Evolutionary conservation across 1,140 invertebrate species (phyloP).

Genomic region (Drosophila pallidifrons): DNA sequence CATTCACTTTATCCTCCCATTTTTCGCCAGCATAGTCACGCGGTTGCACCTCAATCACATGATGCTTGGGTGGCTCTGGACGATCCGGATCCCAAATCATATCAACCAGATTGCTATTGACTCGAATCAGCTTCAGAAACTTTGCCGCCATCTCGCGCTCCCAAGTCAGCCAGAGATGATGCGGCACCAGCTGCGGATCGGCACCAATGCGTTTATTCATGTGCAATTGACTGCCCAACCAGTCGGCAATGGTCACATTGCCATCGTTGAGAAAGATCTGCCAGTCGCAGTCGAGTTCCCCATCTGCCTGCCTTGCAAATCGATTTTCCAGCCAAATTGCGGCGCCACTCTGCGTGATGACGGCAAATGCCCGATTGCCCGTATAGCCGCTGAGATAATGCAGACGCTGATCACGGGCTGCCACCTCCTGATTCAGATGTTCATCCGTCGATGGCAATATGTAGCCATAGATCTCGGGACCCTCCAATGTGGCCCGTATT

Average conservation of each 20-base stretch:
- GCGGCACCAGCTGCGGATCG: conserved; percentile 91
- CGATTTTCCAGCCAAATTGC: conserved; percentile 96
- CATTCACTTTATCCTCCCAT: conserved; percentile 91
- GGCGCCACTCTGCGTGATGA: conserved; percentile 91
- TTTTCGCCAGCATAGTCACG: conserved; percentile 82
- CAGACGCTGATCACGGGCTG: conserved; percentile 91
- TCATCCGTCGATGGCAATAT: conserved; percentile 92
- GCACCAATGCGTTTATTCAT: conserved; percentile 90
- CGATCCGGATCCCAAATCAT: conserved; percentile 91
- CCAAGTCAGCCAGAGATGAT: conserved; percentile 88
- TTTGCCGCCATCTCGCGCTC: conserved; percentile 86
- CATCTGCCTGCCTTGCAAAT: conserved; percentile 92
- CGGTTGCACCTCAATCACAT: conserved; percentile 87
- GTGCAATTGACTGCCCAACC: conserved; percentile 89
- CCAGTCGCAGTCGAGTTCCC: conserved; percentile 92
- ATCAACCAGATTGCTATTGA: conserved; percentile 92
- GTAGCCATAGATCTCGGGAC: conserved; percentile 90
- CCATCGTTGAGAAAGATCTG: conserved; percentile 90
- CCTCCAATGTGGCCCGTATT: conserved; percentile 87
- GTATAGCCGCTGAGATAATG: conserved; percentile 95
- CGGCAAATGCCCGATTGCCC: conserved; percentile 92
- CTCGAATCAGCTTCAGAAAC: conserved; percentile 87
- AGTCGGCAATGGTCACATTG: conserved; percentile 87
- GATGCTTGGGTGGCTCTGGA: conserved; percentile 83
- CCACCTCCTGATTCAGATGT: conserved; percentile 90